A percentile compares a stretch with the other conserved stretches of the same genome.
Conservation (phyloP, 2,888 invertebrate species). For the Pseudococcus viburni region DNA sequence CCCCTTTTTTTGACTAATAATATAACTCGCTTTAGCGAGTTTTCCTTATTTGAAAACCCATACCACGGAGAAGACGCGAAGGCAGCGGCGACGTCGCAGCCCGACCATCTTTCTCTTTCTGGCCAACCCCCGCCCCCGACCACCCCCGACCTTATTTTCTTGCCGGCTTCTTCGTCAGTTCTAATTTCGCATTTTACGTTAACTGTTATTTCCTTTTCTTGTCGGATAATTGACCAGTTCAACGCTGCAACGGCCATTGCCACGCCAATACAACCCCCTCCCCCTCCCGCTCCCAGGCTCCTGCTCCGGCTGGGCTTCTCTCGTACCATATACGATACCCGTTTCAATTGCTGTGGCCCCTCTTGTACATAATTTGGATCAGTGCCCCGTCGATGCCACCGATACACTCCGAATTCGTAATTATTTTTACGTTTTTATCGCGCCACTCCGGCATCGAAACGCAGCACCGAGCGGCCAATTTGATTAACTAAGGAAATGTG, state of each 20-base stretch:
- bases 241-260: slow-evolving; percentile 53
- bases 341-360: too few relatives aligned
- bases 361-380: too few relatives aligned
- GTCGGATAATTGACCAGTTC: slow-evolving; percentile 65
- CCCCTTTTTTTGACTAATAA: slow-evolving; percentile 59
- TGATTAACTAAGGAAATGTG: too few relatives aligned
- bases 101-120: not conserved
- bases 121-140: not conserved
- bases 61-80: not conserved
- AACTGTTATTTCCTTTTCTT: slow-evolving; percentile 66
- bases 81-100: not conserved
- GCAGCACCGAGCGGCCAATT: too few relatives aligned
- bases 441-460: too few relatives aligned
- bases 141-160: slow-evolving; percentile 41
- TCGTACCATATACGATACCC: too few relatives aligned
- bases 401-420: too few relatives aligned
- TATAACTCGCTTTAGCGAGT: slow-evolving; percentile 64
- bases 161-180: slow-evolving; percentile 63
- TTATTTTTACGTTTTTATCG: too few relatives aligned
- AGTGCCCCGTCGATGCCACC: too few relatives aligned
- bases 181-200: slow-evolving; percentile 66
- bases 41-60: slow-evolving; percentile 63
- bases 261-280: slow-evolving; percentile 32
- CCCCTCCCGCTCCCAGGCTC: not conserved
- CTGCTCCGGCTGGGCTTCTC: too few relatives aligned